phyloP scores from a whole-genome alignment of 2,888 invertebrate genomes.

The Mycalesis mineus region DNA sequence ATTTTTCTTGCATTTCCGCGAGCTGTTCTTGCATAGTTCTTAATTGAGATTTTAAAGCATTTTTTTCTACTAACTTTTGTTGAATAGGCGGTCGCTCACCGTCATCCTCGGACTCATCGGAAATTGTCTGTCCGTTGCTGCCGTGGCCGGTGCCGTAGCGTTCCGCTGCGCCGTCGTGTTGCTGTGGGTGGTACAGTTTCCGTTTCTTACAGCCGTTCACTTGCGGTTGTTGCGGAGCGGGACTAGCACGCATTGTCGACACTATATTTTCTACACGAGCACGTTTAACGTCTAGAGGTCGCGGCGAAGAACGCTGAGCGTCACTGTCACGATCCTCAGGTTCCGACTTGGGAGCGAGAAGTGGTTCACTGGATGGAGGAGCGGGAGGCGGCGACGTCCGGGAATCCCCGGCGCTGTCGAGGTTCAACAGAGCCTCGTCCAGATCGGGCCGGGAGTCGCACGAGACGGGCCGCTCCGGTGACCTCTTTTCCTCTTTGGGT shows the following conservation, averaged over 20 bases:
- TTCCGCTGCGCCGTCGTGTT: conserved; percentile 86
- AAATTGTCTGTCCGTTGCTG: conserved; percentile 67
- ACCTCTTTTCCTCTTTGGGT: conserved; percentile 72
- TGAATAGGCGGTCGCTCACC: conserved; percentile 87
- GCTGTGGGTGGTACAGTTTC: conserved; percentile 96
- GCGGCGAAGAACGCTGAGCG: conserved; percentile 76
- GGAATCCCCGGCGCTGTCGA: conserved; percentile 75
- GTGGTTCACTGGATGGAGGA: conserved; percentile 72
- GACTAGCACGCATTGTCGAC: conserved; percentile 93
- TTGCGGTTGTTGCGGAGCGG: conserved; percentile 84
- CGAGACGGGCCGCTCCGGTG: conserved; percentile 80
- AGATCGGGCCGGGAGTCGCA: conserved; percentile 80
- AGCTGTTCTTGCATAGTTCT: conserved; percentile 93
- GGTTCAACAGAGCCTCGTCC: conserved; percentile 80
- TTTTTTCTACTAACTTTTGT: conserved; percentile 91
- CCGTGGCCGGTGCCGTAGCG: conserved; percentile 74
- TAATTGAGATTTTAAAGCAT: conserved; percentile 89
- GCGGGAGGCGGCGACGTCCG: conserved; percentile 77
- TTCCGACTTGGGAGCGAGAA: conserved; percentile 82
- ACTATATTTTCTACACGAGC: conserved; percentile 97
- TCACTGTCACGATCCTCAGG: conserved; percentile 80
- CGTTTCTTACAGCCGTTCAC: conserved; percentile 97
- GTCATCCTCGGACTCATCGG: conserved; percentile 87
- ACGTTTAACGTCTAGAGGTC: conserved; percentile 90
- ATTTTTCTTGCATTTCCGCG: conserved; percentile 94